Evolutionary conservation across 2,797 vertebrate genomes (phyloP), one percentile per base, ranked within the genome.

Genomic region (Tarsius wallacei): DNA sequence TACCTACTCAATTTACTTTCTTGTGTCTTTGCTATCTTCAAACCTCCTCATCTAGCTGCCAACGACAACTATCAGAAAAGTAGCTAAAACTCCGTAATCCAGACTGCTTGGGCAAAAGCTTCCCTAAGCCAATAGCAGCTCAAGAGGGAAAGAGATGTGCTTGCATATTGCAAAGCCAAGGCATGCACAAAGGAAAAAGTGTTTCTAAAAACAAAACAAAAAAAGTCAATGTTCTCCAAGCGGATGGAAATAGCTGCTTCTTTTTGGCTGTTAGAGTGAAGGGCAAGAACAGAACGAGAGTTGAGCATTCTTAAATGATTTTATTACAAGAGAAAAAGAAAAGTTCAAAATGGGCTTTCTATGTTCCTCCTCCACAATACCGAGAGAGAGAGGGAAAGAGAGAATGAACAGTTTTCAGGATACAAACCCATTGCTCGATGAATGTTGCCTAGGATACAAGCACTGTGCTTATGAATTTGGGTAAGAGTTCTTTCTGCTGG

Each of bases 371-470:
- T 68, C 59, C 96, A 83, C n/a, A 49, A 57, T n/a, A 63, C 4
- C 42, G 42, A 15, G 31, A 28, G 19, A 5, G 7, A 36, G 26
- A 13, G 8, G 11, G 33, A 10, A 7, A 17, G 13, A 13, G 0
- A 51, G 31, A 42, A 77, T 22, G 22, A 42, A 59, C 12, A 10
- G 74, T 28, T 90, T 7, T 55, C 47, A 84, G 51, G 78, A 94
- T 49, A 89, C 4, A 81, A 80, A 74, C 21, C 26, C 11, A 22
- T 49, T n/a, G 53, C 81, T 87, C 66, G 61, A 78, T 31, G 55
- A 90, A 64, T 91, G 81, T 19, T 90, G 47, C 57, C 55, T n/a
- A 68, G 78, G 55, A 80, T 82, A 77, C 33, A 51, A 84, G n/a
- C 33, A 22, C 61, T 76, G n/a, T 15, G 55, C 74, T 91, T 94